Conservation (phyloP, 2,113 vertebrate species). For the Chloroceryle aenea region DNA sequence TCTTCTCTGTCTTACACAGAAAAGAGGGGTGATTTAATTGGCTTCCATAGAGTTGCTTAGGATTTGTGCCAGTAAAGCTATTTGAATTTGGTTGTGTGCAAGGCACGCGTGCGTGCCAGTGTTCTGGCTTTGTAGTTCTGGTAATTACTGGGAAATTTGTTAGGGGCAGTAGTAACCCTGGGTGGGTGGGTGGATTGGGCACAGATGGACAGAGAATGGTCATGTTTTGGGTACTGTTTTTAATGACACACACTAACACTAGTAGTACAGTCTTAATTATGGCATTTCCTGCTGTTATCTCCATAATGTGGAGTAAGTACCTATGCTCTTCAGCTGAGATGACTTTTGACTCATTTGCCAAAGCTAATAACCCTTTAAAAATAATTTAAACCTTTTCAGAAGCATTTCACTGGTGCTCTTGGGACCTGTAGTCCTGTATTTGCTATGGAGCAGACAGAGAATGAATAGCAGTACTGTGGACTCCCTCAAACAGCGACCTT, state of each 20-base stretch:
- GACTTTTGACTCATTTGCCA: slow-evolving; percentile 44
- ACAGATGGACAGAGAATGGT: neutral
- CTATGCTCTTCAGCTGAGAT: neutral
- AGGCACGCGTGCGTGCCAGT: neutral
- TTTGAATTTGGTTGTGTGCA: neutral
- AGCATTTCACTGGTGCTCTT: neutral
- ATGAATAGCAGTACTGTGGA: slow-evolving; percentile 34
- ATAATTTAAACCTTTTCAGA: slow-evolving; percentile 28
- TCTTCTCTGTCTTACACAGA: neutral
- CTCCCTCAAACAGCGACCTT: slow-evolving; percentile 56
- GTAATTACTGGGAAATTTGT: neutral
- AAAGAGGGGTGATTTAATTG: slow-evolving; percentile 26
- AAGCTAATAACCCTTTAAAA: slow-evolving; percentile 59
- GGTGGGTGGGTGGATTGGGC: neutral
- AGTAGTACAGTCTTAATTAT: neutral
- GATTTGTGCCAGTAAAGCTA: neutral
- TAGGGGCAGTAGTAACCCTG: neutral
- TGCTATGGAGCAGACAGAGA: slow-evolving; percentile 8
- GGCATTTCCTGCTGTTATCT: slow-evolving; percentile 9
- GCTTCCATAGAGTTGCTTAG: neutral
- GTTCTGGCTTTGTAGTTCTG: neutral
- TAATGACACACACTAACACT: neutral
- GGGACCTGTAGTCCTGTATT: slow-evolving; percentile 45
- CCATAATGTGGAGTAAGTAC: slow-evolving; percentile 15
- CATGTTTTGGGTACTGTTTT: neutral